Base-by-base conservation (phyloP, 2,888 invertebrate species). In the Ectemnius lituratus region DNA sequence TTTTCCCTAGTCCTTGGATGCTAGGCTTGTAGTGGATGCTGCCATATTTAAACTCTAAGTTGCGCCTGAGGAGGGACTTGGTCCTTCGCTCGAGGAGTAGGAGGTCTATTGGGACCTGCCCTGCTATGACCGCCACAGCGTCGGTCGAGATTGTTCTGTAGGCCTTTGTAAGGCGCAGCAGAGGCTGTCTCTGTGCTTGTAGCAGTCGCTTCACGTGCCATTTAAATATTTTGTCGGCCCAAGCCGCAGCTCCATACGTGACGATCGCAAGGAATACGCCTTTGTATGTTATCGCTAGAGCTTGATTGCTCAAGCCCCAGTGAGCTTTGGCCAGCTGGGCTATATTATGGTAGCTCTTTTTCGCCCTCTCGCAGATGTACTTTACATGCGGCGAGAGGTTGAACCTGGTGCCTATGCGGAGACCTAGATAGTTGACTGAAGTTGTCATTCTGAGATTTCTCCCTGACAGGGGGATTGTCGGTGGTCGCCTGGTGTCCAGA, bases 371-470 rank as follows among this genome's bases (percentile, higher is more conserved):
- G 8, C 60, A 45, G 0, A 72, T 11, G 0, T 28, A 49, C 18
- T 73, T 23, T 0, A 65, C 23, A 16, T 80, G 80, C 6, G 64
- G 16, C 0, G 18, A 13, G 0, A 80, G 60, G 4, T 37, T 72
- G 0, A 73, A 6, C 1, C 67, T 27, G 0, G 14, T 49, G 14
- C 73, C 75, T 2, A 79, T 46, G 1, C 27, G 20, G 0, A 80
- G 18, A 0, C 78, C 79, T 0, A 79, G 62, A 14, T 75, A 76
- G 8, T 68, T 69, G 0, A 62, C 58, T 0, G 37, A 3, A 0
- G 18, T 1, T 2, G 2, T 56, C 45, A 73, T 13, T 8, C 45
- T 65, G 0, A 78, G 57, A 0, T 28, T 6, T 2, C 16, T 56
- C 0, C 16, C 37, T 1, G 20, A 20, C 18, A 18, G 0, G 73